A percentile compares a stretch with the other conserved stretches of the same genome.
Evolutionary conservation across 2,888 invertebrate species (phyloP).

Genomic region (Melanotus villosus): DNA sequence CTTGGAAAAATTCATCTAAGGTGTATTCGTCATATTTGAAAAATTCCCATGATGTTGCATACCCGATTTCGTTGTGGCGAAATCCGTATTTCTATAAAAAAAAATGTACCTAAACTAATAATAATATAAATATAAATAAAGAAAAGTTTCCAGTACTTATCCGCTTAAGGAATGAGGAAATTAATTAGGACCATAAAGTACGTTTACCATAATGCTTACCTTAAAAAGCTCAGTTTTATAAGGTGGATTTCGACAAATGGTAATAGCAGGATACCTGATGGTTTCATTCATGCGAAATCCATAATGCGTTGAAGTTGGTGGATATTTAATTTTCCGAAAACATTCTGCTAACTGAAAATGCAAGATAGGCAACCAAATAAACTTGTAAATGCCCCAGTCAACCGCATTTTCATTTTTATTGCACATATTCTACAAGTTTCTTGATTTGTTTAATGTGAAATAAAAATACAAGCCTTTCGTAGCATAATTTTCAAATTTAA

Average conservation of each 20-base stretch:
- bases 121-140: neutral
- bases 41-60: conserved; percentile 71
- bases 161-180: no score
- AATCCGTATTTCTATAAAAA: conserved; percentile 70
- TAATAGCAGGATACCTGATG: conserved; percentile 78
- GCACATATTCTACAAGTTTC: no score
- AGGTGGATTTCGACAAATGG: conserved; percentile 78
- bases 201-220: no score
- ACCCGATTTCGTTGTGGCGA: conserved; percentile 66
- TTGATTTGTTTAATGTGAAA: no score
- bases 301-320: conserved; percentile 79
- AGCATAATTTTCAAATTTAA: no score
- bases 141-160: no score
- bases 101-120: neutral
- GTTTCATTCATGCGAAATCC: conserved; percentile 78
- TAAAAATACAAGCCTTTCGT: no score
- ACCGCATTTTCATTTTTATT: no score
- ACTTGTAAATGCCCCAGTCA: no score
- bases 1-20: conserved; percentile 73
- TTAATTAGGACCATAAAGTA: no score
- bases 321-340: conserved; percentile 73
- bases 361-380: no score
- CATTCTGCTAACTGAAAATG: conserved; percentile 72
- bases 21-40: conserved; percentile 73
- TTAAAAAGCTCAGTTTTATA: conserved; percentile 73